Evolutionary conservation across 2,888 invertebrate species (phyloP).

Genomic region (Macaria notata): DNA sequence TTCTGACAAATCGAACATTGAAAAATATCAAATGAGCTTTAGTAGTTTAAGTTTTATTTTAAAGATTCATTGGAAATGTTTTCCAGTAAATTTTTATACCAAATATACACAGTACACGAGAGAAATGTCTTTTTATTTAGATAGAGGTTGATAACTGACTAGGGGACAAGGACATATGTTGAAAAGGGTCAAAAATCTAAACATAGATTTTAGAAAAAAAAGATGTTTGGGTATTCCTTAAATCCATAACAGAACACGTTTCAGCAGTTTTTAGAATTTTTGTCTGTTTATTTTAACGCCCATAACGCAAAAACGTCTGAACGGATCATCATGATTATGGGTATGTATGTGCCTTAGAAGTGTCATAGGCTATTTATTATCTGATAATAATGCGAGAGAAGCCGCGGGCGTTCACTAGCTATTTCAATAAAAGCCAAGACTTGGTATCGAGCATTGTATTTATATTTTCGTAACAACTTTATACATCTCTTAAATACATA

Average conservation of each 20-base stretch:
- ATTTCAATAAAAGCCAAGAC: constrained; percentile 28
- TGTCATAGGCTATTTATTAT: no score
- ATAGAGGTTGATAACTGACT: neutral
- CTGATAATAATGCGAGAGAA: no score
- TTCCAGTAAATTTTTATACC: constrained; percentile 74
- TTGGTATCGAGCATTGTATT: constrained; percentile 59
- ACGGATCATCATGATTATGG: no score
- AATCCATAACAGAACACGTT: no score
- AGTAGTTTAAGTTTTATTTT: constrained; percentile 49
- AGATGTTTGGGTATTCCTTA: no score
- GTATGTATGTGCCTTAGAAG: no score
- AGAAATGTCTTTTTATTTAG: constrained; percentile 27
- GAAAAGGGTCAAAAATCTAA: neutral
- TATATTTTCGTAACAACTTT: constrained; percentile 49
- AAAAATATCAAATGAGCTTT: constrained; percentile 35
- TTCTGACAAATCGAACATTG: constrained; percentile 2
- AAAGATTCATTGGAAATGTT: constrained; percentile 58
- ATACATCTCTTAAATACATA: constrained; percentile 11
- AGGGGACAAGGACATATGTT: neutral
- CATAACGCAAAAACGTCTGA: no score
- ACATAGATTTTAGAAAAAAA: no score
- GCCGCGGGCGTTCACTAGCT: neutral
- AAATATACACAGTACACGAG: constrained; percentile 66
- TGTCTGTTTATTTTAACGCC: no score
- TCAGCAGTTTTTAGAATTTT: no score